Percentiles rank a stretch among this genome's conserved stretches.
phyloP scores from a whole-genome alignment of 2,797 vertebrate genomes.

The Otus scops region DNA sequence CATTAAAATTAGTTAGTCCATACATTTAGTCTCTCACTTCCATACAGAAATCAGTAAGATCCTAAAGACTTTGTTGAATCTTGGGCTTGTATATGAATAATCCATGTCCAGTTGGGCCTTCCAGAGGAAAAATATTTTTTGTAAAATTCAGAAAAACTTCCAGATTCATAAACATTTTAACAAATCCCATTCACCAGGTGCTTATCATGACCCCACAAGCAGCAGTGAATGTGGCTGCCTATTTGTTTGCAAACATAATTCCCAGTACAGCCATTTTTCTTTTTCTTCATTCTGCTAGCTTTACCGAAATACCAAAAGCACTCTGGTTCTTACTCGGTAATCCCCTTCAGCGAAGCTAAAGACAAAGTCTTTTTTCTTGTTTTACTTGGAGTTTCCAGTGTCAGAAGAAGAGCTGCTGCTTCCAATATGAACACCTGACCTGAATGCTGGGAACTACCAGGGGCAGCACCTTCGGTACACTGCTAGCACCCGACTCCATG shows the following conservation, averaged over 20 bases:
- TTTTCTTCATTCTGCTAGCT: neutral
- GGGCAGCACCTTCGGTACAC: neutral
- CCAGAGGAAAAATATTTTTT: neutral
- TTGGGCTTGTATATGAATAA: neutral
- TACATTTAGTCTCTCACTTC: neutral
- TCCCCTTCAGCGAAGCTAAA: neutral
- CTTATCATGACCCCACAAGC: neutral
- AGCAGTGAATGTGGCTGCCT: neutral
- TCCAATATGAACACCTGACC: neutral
- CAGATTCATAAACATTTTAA: neutral
- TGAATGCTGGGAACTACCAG: neutral
- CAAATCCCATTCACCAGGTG: neutral
- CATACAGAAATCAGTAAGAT: neutral
- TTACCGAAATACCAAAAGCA: neutral
- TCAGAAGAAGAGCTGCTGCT: neutral
- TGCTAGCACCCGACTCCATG: neutral
- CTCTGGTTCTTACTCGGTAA: neutral
- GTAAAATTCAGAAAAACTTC: neutral
- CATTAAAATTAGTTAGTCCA: neutral
- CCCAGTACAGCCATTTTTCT: neutral
- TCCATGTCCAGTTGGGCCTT: neutral
- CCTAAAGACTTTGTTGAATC: neutral
- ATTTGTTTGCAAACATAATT: neutral
- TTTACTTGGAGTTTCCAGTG: neutral
- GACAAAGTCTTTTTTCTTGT: neutral